These are phyloP conservation scores for Kryphioiulus occultus DNA, from an alignment of 2,888 invertebrate species.

Conservation along the genomic window DNA sequence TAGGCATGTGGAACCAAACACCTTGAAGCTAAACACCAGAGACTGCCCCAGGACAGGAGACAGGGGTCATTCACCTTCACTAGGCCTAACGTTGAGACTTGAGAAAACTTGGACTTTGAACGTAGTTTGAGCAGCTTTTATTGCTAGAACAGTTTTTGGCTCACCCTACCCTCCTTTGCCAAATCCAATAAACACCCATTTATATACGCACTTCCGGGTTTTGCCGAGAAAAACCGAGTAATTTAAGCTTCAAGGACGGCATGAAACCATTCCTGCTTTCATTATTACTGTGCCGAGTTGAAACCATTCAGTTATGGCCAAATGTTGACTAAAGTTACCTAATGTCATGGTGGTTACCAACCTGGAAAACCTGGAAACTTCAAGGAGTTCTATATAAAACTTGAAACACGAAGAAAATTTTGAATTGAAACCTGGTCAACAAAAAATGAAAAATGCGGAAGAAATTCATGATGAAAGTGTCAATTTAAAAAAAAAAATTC, in stretches of 20 bases:
- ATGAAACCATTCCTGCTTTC: not conserved
- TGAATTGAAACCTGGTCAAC: too few relatives aligned
- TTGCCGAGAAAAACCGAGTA: too few relatives aligned
- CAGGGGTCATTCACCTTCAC: slow-evolving; percentile 13
- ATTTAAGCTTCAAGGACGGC: not conserved
- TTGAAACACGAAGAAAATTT: too few relatives aligned
- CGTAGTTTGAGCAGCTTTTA: not conserved
- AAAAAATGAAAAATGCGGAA: too few relatives aligned
- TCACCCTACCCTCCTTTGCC: not conserved
- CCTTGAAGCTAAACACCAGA: not conserved
- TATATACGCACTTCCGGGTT: not conserved
- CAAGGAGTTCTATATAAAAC: too few relatives aligned
- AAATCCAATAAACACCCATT: not conserved
- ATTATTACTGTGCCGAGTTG: too few relatives aligned
- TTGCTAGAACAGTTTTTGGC: not conserved
- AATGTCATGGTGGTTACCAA: too few relatives aligned
- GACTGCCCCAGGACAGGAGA: not conserved
- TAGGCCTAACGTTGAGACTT: not conserved
- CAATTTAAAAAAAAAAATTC: too few relatives aligned
- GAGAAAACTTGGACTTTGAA: slow-evolving; percentile 12
- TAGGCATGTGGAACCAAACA: not conserved
- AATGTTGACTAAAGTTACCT: too few relatives aligned
- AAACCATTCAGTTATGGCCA: too few relatives aligned
- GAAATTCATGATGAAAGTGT: too few relatives aligned
- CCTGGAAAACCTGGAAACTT: too few relatives aligned